Conservation (phyloP, 1,140 invertebrate genomes). For the Pseudomyrmex cubaensis region DNA sequence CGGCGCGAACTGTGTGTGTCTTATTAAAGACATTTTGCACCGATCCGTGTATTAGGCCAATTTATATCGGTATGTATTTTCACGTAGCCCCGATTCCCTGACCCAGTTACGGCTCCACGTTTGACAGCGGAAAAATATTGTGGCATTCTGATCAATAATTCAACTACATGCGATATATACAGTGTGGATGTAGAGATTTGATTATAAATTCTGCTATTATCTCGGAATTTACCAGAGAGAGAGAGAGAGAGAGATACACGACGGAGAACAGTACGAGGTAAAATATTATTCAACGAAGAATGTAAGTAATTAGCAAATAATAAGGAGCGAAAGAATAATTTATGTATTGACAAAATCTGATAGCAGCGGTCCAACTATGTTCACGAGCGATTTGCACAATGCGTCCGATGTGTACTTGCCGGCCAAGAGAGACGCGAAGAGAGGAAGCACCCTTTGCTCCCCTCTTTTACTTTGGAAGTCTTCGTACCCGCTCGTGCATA, state of each 20-base stretch:
- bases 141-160: conserved; percentile 51
- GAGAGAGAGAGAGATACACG: not conserved
- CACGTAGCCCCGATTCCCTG: conserved; percentile 12
- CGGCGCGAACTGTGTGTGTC: not conserved
- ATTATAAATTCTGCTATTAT: conserved; percentile 40
- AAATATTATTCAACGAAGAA: not conserved
- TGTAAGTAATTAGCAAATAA: no score
- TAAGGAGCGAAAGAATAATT: no score
- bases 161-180: conserved; percentile 32
- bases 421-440: conserved; percentile 14
- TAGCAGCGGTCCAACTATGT: not conserved
- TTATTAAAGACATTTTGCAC: conserved; percentile 7
- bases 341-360: conserved; percentile 4
- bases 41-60: conserved; percentile 9
- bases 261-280: not conserved
- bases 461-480: conserved; percentile 64
- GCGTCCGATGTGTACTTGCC: conserved; percentile 19
- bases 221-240: conserved; percentile 26
- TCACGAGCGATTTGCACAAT: conserved; percentile 38
- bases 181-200: conserved; percentile 24
- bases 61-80: conserved; percentile 40
- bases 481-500: conserved; percentile 74
- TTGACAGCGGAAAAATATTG: conserved; percentile 55
- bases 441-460: conserved; percentile 43
- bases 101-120: conserved; percentile 37